Evolutionary conservation across 2,888 invertebrate genomes (phyloP), one percentile per base, ranked within the genome.

Genomic region (Drosophila meridiana): DNA sequence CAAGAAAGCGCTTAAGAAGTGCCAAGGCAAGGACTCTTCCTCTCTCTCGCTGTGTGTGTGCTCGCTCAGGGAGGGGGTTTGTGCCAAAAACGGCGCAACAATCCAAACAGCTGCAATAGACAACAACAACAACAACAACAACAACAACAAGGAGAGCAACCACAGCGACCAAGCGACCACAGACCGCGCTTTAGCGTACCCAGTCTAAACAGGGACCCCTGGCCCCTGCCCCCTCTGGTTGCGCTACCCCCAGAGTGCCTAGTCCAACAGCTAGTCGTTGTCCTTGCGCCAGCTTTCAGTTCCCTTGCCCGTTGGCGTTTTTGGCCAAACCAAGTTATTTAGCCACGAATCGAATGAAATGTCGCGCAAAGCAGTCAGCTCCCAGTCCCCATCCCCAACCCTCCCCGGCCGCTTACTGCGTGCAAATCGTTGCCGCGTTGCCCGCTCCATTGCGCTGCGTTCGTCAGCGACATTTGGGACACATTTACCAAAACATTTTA

Each of bases 1-100:
- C 91, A 92, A 83, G 91, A 87, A 89, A 87, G 85, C 84, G 89
- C 86, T 87, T 89, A 87, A 90, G 83, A 87, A 81, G 77, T 84
- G 78, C 87, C 82, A 60, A 60, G 50, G 57, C 34, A 55, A 65
- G 55, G 55, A 40, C 55, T 40, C 34, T 20, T 20, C 20, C n/a
- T 9, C 32, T 48, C 30, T 8, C 48, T 48, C 7, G 7, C 13
- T 28, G 6, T 7, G n/a, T 8, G n/a, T 20, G 8, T 3, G 8
- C 3, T n/a, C 8, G 20, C 9, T 20, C 26, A 11, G 48, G 30
- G 2, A 14, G 20, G 20, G 42, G 13, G 47, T 11, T 14, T 55
- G 42, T 65, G 66, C 65, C 48, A 38, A 42, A 67, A 73, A 69
- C 66, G 69, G 79, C 76, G 83, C 77, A 83, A 81, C 87, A 86